phyloP scores from a whole-genome alignment of 2,797 vertebrate species.

The Smutsia temminckii region DNA sequence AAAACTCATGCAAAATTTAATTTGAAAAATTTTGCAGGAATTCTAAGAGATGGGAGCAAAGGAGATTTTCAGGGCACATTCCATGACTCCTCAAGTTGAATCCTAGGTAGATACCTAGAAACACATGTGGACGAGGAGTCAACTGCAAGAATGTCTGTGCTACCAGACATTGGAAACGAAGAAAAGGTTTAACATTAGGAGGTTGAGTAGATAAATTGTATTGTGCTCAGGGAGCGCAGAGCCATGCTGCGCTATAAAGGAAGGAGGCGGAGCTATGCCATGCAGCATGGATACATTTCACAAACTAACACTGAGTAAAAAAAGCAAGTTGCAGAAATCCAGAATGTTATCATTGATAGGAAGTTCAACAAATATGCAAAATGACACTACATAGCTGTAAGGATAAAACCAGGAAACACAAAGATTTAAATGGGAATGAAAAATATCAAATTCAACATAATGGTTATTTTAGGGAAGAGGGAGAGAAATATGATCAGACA shows the following conservation, averaged over 20 bases:
- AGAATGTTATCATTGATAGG: not conserved
- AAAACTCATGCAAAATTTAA: not conserved
- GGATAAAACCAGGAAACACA: not conserved
- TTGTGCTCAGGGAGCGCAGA: rapidly evolving
- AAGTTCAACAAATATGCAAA: not conserved
- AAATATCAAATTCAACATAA: not conserved
- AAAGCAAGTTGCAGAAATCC: not conserved
- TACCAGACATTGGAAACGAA: not conserved
- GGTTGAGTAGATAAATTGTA: rapidly evolving
- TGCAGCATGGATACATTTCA: rapidly evolving
- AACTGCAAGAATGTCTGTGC: not conserved
- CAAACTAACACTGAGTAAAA: rapidly evolving
- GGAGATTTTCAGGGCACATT: not conserved
- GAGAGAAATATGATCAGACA: not conserved
- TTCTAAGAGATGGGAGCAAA: no score
- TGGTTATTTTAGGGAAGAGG: not conserved
- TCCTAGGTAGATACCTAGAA: not conserved
- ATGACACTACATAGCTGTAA: no score
- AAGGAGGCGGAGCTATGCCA: rapidly evolving
- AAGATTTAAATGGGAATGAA: not conserved
- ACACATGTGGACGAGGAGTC: not conserved
- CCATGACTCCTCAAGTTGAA: not conserved
- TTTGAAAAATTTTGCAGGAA: not conserved
- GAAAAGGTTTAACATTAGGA: rapidly evolving
- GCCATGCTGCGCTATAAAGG: not conserved